These are phyloP conservation scores for Plemyria rubiginata DNA, from an alignment of 2,888 invertebrate species.

Conservation along the genomic window DNA sequence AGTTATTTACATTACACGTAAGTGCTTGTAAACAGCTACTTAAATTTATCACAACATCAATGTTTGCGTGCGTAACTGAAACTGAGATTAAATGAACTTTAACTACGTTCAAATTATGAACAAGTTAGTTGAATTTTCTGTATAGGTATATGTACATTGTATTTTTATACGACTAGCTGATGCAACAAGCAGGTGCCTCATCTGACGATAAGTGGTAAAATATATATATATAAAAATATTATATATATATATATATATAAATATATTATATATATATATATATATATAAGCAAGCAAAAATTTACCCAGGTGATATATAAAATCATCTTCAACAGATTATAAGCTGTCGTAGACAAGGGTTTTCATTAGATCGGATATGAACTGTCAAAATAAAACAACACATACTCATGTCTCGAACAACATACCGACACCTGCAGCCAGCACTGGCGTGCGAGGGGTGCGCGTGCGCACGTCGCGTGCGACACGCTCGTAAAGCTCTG, in stretches of 20 bases:
- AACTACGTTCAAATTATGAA: slow-evolving; percentile 4
- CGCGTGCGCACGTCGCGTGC: slow-evolving; percentile 51
- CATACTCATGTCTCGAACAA: background rate
- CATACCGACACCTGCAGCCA: slow-evolving; percentile 12
- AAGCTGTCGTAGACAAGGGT: background rate
- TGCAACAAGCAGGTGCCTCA: no score
- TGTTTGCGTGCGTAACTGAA: slow-evolving; percentile 24
- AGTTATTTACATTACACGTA: slow-evolving; percentile 29
- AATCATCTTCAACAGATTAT: no score
- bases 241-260: no score
- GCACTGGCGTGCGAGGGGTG: slow-evolving; percentile 14
- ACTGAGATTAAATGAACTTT: slow-evolving; percentile 10
- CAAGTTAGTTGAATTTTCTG: background rate
- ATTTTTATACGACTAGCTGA: no score
- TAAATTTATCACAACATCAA: slow-evolving; percentile 25
- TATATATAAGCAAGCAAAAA: no score
- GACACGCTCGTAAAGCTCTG: slow-evolving; percentile 42
- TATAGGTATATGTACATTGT: background rate
- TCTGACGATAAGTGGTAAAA: no score
- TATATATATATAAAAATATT: no score
- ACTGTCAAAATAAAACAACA: background rate
- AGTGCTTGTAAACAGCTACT: slow-evolving; percentile 26
- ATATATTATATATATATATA: no score
- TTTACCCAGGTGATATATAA: no score
- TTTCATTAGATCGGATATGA: background rate